Conservation (phyloP, 2,113 vertebrate genomes). For the Sisor rabdophorus region DNA sequence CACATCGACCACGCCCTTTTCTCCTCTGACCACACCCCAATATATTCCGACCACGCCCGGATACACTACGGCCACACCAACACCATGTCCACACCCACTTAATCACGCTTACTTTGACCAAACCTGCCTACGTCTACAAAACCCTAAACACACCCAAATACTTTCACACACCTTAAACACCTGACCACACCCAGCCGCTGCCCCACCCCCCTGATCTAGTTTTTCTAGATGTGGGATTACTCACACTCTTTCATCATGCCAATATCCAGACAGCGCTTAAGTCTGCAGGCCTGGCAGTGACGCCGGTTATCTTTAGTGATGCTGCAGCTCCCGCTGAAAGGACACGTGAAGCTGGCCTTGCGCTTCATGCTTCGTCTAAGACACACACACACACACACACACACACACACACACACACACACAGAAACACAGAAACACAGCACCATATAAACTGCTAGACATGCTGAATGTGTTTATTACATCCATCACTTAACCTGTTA, state of each 20-base stretch:
- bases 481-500: too few relatives aligned
- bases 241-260: constrained; percentile 99
- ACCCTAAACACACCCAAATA: too few relatives aligned
- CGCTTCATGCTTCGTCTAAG: constrained; percentile 94
- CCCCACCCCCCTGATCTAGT: too few relatives aligned
- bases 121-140: not conserved
- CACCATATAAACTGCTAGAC: not conserved
- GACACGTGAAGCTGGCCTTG: constrained; percentile 89
- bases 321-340: constrained; percentile 87
- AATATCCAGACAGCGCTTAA: constrained; percentile 93
- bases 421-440: not conserved
- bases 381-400: constrained; percentile 20
- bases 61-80: not conserved
- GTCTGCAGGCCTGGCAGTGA: constrained; percentile 94
- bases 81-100: too few relatives aligned
- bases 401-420: constrained; percentile 19
- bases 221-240: constrained; percentile 60
- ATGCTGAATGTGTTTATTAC: not conserved
- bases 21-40: not conserved
- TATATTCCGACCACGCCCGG: too few relatives aligned
- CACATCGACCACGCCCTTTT: not conserved
- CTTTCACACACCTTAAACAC: too few relatives aligned
- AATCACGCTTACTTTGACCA: too few relatives aligned
- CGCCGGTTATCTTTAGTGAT: constrained; percentile 98
- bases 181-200: too few relatives aligned